These are phyloP conservation scores for Heliconius sara DNA, from an alignment of 2,888 invertebrate genomes.

Conservation along the genomic window DNA sequence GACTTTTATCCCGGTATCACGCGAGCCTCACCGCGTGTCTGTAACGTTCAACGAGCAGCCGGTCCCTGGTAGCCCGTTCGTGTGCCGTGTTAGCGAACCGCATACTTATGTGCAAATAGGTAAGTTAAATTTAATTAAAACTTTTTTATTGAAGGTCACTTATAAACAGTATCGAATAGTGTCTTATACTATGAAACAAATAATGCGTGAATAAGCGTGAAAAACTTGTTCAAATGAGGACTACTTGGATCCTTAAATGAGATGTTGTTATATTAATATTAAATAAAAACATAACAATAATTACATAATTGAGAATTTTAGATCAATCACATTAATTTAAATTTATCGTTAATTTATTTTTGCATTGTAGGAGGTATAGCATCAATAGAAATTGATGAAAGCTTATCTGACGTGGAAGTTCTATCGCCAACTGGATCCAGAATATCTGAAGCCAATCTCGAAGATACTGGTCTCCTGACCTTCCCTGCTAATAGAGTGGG, in stretches of 20 bases:
- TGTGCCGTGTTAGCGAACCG: constrained; percentile 89
- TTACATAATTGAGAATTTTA: neutral
- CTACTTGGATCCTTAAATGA: too few relatives aligned
- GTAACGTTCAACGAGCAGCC: constrained; percentile 97
- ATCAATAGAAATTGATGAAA: constrained; percentile 85
- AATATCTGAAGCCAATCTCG: constrained; percentile 85
- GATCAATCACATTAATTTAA: neutral
- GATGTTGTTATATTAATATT: too few relatives aligned
- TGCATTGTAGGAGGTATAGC: constrained; percentile 74
- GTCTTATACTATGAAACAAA: too few relatives aligned
- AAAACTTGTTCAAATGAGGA: too few relatives aligned
- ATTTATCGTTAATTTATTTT: neutral
- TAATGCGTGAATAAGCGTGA: too few relatives aligned
- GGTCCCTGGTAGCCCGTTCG: constrained; percentile 95
- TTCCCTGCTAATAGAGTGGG: constrained; percentile 91
- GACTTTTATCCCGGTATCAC: constrained; percentile 95
- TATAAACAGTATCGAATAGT: too few relatives aligned
- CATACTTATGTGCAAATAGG: constrained; percentile 90
- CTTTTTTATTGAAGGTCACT: too few relatives aligned
- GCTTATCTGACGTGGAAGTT: constrained; percentile 87
- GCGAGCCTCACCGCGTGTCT: constrained; percentile 94
- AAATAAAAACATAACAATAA: too few relatives aligned
- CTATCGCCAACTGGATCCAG: constrained; percentile 86
- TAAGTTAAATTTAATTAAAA: constrained; percentile 48
- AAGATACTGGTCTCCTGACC: constrained; percentile 86